These are phyloP conservation scores for Barbus barbus DNA, from an alignment of 2,113 vertebrate species.

Conservation along the genomic window DNA sequence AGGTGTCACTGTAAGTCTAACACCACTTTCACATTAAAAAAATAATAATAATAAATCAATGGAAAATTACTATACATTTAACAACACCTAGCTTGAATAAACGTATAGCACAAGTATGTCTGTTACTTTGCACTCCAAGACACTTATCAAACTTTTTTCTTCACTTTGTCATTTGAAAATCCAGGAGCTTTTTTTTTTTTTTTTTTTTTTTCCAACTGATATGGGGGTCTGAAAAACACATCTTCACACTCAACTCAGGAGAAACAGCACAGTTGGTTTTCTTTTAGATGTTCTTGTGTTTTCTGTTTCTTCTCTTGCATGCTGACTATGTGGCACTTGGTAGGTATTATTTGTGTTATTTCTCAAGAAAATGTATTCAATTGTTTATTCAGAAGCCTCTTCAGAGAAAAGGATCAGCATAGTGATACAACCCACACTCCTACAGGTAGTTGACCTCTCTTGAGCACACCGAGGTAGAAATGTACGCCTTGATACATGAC, in stretches of 20 bases:
- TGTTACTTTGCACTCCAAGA: neutral
- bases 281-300: neutral
- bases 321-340: neutral
- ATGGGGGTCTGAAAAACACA: constrained; percentile 4
- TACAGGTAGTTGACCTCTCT: constrained; percentile 32
- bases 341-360: constrained; percentile 3
- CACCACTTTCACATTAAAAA: neutral
- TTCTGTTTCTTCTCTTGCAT: neutral
- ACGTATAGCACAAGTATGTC: neutral
- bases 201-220: neutral
- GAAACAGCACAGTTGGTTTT: constrained; percentile 14
- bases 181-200: neutral
- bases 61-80: neutral
- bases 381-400: constrained; percentile 20
- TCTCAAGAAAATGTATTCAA: constrained; percentile 9
- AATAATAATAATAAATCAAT: neutral
- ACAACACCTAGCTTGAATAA: neutral
- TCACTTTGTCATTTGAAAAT: constrained; percentile 4
- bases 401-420: neutral
- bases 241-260: neutral
- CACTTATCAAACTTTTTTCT: neutral
- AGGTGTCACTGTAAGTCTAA: neutral
- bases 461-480: neutral
- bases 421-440: constrained; percentile 2
- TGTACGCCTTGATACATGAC: neutral